Conservation (phyloP, 2,113 vertebrate genomes). For the pig (Sus scrofa) region DNA sequence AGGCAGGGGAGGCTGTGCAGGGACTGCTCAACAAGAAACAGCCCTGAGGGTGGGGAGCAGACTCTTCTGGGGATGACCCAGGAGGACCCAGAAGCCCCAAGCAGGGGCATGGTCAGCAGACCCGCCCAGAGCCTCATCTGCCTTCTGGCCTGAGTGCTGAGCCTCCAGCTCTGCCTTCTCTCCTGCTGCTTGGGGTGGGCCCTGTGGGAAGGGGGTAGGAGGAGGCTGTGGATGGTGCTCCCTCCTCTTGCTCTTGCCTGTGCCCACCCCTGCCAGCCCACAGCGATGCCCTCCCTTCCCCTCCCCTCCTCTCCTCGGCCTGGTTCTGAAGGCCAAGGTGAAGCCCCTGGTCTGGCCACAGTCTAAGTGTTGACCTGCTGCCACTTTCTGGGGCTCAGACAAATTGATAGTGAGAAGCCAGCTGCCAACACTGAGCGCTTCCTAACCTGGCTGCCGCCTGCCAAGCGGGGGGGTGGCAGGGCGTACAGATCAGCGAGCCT, state of each 20-base stretch:
- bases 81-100: background rate
- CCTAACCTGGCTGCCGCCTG: background rate
- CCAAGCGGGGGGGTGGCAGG: background rate
- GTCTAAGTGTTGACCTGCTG: background rate
- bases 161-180: background rate
- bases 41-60: background rate
- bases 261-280: background rate
- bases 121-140: background rate
- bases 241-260: background rate
- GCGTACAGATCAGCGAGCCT: background rate
- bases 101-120: background rate
- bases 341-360: background rate
- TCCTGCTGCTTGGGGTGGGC: background rate
- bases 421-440: background rate
- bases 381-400: background rate
- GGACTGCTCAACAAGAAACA: background rate
- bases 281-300: background rate
- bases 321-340: background rate
- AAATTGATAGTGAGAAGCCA: background rate
- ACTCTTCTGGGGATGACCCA: background rate
- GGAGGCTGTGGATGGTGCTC: no score
- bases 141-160: background rate
- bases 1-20: no score
- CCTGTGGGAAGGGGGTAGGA: accelerated
- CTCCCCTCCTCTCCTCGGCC: background rate